Evolutionary conservation across 2,888 invertebrate species (phyloP).

Genomic region (Agonopterix arenella): DNA sequence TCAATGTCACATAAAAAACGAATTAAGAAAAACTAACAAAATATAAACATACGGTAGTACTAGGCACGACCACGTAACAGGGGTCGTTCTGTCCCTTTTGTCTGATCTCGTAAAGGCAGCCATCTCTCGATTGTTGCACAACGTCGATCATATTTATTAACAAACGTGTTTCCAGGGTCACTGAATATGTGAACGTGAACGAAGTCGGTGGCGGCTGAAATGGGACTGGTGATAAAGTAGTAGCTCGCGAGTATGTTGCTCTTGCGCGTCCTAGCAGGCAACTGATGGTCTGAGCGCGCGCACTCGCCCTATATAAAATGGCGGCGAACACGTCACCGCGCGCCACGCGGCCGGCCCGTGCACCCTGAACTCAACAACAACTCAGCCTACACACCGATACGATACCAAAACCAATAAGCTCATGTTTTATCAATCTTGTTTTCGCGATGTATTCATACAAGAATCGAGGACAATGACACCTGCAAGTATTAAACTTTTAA

Average conservation of each 20-base stretch:
- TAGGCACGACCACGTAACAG: conserved; percentile 83
- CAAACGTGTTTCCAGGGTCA: conserved; percentile 38
- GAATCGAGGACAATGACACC: conserved; percentile 4
- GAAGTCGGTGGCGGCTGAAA: conserved; percentile 34
- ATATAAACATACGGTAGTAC: conserved; percentile 77
- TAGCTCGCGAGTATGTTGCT: conserved; percentile 29
- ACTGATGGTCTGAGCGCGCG: conserved; percentile 79
- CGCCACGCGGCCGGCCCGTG: conserved; percentile 65
- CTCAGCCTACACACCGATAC: conserved; percentile 51
- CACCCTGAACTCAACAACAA: conserved; percentile 55
- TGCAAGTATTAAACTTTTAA: neutral
- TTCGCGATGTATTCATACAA: conserved; percentile 4
- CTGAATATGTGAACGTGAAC: conserved; percentile 27
- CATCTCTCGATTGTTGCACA: conserved; percentile 63
- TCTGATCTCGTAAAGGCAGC: conserved; percentile 81
- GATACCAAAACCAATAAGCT: conserved; percentile 46
- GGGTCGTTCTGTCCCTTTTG: conserved; percentile 80
- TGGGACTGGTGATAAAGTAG: conserved; percentile 35
- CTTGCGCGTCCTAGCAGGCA: conserved; percentile 67
- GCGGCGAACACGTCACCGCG: conserved; percentile 66
- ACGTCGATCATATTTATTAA: conserved; percentile 56
- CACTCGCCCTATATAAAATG: conserved; percentile 71
- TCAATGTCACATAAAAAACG: neutral
- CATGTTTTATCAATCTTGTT: conserved; percentile 40
- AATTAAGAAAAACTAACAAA: conserved; percentile 11